Conservation (phyloP, 2,113 vertebrate genomes). For the Spea bombifrons region DNA sequence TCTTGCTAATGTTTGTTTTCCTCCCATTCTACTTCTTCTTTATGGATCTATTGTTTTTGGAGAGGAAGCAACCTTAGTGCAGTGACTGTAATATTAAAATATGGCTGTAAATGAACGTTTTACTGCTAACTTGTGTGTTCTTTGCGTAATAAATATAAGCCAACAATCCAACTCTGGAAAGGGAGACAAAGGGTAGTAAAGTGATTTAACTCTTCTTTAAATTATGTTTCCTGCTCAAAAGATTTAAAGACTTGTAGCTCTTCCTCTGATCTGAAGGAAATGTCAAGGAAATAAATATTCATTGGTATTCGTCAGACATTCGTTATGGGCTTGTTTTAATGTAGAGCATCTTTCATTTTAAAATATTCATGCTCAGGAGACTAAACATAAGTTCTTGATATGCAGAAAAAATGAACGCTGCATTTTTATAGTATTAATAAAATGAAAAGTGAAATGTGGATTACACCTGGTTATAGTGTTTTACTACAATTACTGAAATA, state of each 20-base stretch:
- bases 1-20: conserved; percentile 15
- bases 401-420: conserved; percentile 68
- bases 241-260: conserved; percentile 31
- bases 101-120: conserved; percentile 34
- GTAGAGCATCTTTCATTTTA: too few relatives aligned
- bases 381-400: conserved; percentile 58
- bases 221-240: conserved; percentile 42
- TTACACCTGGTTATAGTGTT: conserved; percentile 34
- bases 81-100: conserved; percentile 18
- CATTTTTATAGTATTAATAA: conserved; percentile 61
- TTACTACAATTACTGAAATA: too few relatives aligned
- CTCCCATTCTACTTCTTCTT: background rate
- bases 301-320: conserved; percentile 23
- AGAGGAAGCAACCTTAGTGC: conserved; percentile 12
- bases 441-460: conserved; percentile 64
- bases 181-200: conserved; percentile 29
- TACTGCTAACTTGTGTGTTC: conserved; percentile 43
- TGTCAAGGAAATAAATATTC: conserved; percentile 17
- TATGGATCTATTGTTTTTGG: conserved; percentile 40
- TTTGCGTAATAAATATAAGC: conserved; percentile 26
- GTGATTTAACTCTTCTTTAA: conserved; percentile 34
- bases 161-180: conserved; percentile 22
- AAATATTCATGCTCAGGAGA: too few relatives aligned
- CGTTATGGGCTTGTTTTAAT: conserved; percentile 68
- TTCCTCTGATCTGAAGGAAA: conserved; percentile 25